Evolutionary conservation across 2,113 vertebrate genomes (phyloP).

Genomic region (Spizaetus ornatus): DNA sequence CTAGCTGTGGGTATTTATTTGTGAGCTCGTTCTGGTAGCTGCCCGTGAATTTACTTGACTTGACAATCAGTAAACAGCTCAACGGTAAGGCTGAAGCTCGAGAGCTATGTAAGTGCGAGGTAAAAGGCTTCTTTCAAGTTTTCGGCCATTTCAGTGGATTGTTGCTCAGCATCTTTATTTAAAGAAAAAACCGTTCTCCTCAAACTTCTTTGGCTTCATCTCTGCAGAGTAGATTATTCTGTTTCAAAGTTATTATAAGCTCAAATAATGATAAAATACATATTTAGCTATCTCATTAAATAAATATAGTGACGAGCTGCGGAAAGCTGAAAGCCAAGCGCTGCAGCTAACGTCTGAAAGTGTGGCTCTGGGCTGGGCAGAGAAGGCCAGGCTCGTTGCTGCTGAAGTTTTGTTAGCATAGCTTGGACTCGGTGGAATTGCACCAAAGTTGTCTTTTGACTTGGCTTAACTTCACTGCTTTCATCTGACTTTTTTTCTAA

Average conservation of each 20-base stretch:
- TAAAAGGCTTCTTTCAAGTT: slow-evolving; percentile 43
- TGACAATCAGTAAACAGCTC: slow-evolving; percentile 55
- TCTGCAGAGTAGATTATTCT: slow-evolving; percentile 7
- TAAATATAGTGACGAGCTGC: slow-evolving; percentile 39
- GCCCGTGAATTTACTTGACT: slow-evolving; percentile 46
- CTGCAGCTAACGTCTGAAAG: slow-evolving; percentile 35
- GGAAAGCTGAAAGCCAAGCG: slow-evolving; percentile 35
- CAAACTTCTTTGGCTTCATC: slow-evolving; percentile 1
- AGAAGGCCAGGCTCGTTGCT: background rate
- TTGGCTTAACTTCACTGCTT: slow-evolving; percentile 64
- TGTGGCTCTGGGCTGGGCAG: slow-evolving; percentile 58
- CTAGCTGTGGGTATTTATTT: slow-evolving; percentile 66
- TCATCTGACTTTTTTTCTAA: slow-evolving; percentile 71
- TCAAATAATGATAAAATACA: slow-evolving; percentile 34
- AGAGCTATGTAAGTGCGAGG: slow-evolving; percentile 3
- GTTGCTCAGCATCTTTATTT: slow-evolving; percentile 53
- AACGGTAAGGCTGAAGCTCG: slow-evolving; percentile 16
- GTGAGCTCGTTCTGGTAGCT: slow-evolving; percentile 49
- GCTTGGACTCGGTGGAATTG: slow-evolving; percentile 23
- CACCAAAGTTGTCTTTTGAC: slow-evolving; percentile 51
- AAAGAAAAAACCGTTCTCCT: background rate
- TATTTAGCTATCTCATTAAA: slow-evolving; percentile 48
- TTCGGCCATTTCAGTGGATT: slow-evolving; percentile 37
- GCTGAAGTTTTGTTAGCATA: slow-evolving; percentile 42
- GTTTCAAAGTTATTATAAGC: background rate